Percentiles rank a stretch among this genome's conserved stretches.
Evolutionary conservation across 1,140 invertebrate species (phyloP).

Genomic region (Hyles euphorbiae): DNA sequence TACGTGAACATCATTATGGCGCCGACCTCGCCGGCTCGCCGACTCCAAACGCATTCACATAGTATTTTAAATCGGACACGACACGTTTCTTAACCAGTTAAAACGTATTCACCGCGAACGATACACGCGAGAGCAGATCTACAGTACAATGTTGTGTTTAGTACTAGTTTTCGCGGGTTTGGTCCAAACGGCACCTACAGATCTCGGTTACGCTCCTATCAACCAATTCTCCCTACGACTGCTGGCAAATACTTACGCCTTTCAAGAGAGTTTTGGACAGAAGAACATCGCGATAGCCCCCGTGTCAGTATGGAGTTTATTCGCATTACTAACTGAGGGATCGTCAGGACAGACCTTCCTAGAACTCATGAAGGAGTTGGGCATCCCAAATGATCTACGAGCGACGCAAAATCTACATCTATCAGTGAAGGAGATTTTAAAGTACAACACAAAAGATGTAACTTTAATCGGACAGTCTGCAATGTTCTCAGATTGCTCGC

Average conservation of each 20-base stretch:
- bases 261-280: slow-evolving; percentile 50
- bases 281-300: slow-evolving; percentile 67
- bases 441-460: slow-evolving; percentile 37
- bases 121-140: slow-evolving; percentile 40
- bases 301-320: slow-evolving; percentile 71
- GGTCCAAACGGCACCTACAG: no score
- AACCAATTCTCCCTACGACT: slow-evolving; percentile 56
- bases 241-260: slow-evolving; percentile 51
- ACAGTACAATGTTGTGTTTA: not conserved
- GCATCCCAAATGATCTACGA: slow-evolving; percentile 53
- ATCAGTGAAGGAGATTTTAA: slow-evolving; percentile 38
- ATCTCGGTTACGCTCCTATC: slow-evolving; percentile 25
- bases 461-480: slow-evolving; percentile 45
- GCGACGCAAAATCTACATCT: slow-evolving; percentile 50
- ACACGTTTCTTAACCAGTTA: slow-evolving; percentile 49
- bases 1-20: not conserved
- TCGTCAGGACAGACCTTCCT: slow-evolving; percentile 66
- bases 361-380: slow-evolving; percentile 64
- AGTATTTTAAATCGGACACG: slow-evolving; percentile 13
- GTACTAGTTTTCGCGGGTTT: no score
- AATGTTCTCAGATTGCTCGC: slow-evolving; percentile 45
- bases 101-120: slow-evolving; percentile 43
- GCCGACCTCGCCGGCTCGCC: slow-evolving; percentile 4
- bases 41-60: slow-evolving; percentile 3
- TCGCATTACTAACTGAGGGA: slow-evolving; percentile 72